Evolutionary conservation across 2,113 vertebrate species (phyloP).

Genomic region (Alouatta palliata): DNA sequence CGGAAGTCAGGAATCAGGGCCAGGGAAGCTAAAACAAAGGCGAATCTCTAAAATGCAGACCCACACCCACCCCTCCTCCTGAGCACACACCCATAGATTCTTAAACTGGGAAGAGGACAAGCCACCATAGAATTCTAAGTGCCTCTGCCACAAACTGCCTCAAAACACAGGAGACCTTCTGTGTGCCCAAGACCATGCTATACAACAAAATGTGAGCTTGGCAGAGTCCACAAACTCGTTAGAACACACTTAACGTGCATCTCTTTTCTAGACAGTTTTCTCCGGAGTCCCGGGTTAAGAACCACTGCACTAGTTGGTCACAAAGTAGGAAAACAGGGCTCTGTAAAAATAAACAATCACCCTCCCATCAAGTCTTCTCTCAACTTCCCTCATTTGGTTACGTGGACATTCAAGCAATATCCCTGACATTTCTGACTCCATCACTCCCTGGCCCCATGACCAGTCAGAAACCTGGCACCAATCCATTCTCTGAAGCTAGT

Average conservation of each 20-base stretch:
- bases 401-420: background rate
- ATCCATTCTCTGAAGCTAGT: background rate
- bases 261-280: background rate
- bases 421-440: background rate
- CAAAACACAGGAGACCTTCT: background rate
- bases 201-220: background rate
- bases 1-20: background rate
- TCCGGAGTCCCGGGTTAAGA: background rate
- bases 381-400: background rate
- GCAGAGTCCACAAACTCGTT: background rate
- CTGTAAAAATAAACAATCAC: background rate
- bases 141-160: background rate
- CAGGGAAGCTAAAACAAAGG: background rate
- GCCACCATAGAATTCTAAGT: rapidly evolving
- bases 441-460: background rate
- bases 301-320: background rate
- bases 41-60: background rate
- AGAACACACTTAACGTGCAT: background rate
- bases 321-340: background rate
- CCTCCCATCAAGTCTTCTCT: background rate
- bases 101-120: background rate
- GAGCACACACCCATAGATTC: background rate
- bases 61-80: background rate
- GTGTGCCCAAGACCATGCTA: rapidly evolving
- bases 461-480: background rate